Conservation (phyloP, 1,140 invertebrate species). For the Babylonia areolata region DNA sequence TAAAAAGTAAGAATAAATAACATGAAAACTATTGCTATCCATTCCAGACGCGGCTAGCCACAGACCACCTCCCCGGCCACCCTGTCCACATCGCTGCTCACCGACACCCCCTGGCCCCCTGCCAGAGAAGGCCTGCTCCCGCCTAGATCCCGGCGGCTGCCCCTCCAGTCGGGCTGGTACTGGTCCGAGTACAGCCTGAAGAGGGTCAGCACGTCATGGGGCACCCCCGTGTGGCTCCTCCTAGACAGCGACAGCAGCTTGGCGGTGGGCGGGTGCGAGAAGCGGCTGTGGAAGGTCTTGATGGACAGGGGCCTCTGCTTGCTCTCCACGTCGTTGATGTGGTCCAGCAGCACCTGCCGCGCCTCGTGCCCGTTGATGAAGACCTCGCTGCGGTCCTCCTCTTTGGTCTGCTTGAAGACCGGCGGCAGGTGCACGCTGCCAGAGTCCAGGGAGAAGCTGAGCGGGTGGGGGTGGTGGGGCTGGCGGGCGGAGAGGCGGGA, state of each 20-base stretch:
- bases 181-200: slow-evolving; percentile 71
- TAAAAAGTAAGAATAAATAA: no score
- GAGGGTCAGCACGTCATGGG: slow-evolving; percentile 60
- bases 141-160: neutral
- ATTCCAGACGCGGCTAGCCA: no score
- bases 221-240: slow-evolving; percentile 43
- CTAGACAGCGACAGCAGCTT: slow-evolving; percentile 56
- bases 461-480: slow-evolving; percentile 20
- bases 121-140: neutral
- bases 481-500: slow-evolving; percentile 44
- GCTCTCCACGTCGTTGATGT: slow-evolving; percentile 56
- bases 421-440: slow-evolving; percentile 28
- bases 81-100: slow-evolving; percentile 13
- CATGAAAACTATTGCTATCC: no score
- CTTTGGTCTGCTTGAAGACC: slow-evolving; percentile 23
- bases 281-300: slow-evolving; percentile 35
- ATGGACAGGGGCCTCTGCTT: slow-evolving; percentile 48
- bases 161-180: slow-evolving; percentile 64
- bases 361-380: slow-evolving; percentile 64
- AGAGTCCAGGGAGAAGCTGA: slow-evolving; percentile 24
- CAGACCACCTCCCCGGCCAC: neutral
- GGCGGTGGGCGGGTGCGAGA: slow-evolving; percentile 57
- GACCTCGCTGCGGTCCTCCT: slow-evolving; percentile 49
- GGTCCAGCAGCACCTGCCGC: slow-evolving; percentile 58
- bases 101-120: neutral